Conservation (phyloP, 2,888 invertebrate genomes). For the Meteorus colon region DNA sequence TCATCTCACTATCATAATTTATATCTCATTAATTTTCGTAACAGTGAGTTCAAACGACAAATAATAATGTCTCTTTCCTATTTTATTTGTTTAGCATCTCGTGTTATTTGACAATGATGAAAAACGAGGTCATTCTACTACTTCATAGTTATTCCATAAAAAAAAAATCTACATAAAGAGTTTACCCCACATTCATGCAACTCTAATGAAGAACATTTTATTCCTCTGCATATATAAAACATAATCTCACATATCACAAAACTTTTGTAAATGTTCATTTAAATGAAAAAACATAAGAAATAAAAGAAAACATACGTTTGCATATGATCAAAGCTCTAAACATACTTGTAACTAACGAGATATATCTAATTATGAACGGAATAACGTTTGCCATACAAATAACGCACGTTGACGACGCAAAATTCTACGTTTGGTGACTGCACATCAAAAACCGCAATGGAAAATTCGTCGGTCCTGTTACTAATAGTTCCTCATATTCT, state of each 20-base stretch:
- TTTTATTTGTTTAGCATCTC: too few relatives aligned
- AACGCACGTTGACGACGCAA: constrained; percentile 29
- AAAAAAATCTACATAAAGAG: background rate
- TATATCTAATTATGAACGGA: constrained; percentile 62
- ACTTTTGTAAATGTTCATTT: background rate
- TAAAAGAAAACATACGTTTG: too few relatives aligned
- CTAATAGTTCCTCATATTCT: constrained; percentile 37
- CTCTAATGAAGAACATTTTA: too few relatives aligned
- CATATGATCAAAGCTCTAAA: too few relatives aligned
- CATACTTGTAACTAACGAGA: too few relatives aligned
- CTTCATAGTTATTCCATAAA: too few relatives aligned
- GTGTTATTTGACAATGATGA: too few relatives aligned
- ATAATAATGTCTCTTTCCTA: too few relatives aligned
- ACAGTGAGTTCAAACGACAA: too few relatives aligned
- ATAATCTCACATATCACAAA: background rate
- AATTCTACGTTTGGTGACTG: constrained; percentile 46
- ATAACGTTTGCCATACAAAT: constrained; percentile 59
- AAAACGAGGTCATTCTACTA: too few relatives aligned
- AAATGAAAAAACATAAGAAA: background rate
- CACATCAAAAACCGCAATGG: constrained; percentile 4
- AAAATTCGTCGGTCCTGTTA: constrained; percentile 25
- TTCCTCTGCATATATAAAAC: background rate
- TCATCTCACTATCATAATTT: too few relatives aligned
- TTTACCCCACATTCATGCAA: background rate
- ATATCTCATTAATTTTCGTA: too few relatives aligned